phyloP scores from a whole-genome alignment of 2,113 vertebrate species.

The Actenoides lindsayi region DNA sequence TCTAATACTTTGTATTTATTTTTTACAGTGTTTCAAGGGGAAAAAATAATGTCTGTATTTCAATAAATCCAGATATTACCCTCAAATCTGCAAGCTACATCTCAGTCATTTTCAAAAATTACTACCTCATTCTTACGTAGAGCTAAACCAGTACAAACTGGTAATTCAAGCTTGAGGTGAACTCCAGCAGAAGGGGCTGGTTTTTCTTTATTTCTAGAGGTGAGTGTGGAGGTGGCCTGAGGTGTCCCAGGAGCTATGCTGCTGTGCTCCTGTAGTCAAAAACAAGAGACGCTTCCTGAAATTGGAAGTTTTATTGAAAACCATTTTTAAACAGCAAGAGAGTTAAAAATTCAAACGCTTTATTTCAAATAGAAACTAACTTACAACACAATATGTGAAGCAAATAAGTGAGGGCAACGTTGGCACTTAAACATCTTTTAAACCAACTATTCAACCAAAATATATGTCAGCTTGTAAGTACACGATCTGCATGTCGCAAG shows the following conservation, averaged over 20 bases:
- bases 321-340: constrained; percentile 48
- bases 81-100: background rate
- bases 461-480: constrained; percentile 37
- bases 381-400: background rate
- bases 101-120: background rate
- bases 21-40: background rate
- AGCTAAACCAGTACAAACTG: background rate
- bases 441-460: constrained; percentile 57
- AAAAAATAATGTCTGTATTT: background rate
- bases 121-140: background rate
- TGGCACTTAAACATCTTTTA: constrained; percentile 46
- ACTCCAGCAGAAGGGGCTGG: background rate
- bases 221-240: background rate
- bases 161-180: background rate
- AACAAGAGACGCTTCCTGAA: constrained; percentile 16
- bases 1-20: background rate
- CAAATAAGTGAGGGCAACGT: background rate
- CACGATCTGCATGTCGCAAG: constrained; percentile 21
- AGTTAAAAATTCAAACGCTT: constrained; percentile 55
- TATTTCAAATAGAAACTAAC: constrained; percentile 59
- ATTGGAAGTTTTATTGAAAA: constrained; percentile 77
- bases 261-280: background rate
- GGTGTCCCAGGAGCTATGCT: background rate
- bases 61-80: constrained; percentile 31
- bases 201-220: background rate